Base-by-base conservation (phyloP, 2,888 invertebrate genomes). In the Calephelis perditalis region DNA sequence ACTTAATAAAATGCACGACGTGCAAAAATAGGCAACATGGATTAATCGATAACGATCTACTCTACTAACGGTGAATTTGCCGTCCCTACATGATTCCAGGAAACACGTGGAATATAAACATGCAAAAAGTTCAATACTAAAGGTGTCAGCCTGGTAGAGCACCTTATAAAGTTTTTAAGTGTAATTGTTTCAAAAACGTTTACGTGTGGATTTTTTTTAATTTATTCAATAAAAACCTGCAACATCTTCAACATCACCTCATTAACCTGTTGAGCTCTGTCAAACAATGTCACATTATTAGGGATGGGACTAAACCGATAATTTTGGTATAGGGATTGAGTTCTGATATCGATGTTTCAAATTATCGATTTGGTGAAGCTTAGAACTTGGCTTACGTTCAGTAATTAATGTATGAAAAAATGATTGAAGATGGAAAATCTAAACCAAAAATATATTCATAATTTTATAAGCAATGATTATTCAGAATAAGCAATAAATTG, bases 201-300 rank as follows among this genome's bases (percentile, higher is more conserved):
- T 37, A 11, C 37, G 45, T 46, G 60, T 47, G 35, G 60, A 60
- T 60, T 56, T 60, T 60, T 55, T 8, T 56, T 60, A 60, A 60
- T 60, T 37, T 60, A 60, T 60, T 56, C 56, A 60, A 56, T 46
- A 56, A 60, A 60, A 60, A 60, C 45, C 45, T 7, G 15, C 3
- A 10, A 44, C 55, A 45, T 52, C 35, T 26, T 52, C 35, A 35
- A 52, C 35, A 11, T 52, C 10, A 52, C 52, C 52, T 52, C 10
- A 52, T 52, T 52, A 26, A 52, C 52, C 52, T 52, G 35, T 35
- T 52, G 10, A 52, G 52, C 52, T 12, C 8, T 12, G 26, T 49
- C n/a, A 47, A 49, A 49, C 49, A 26, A 26, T 26, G 8, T 47
- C 7, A 52, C 52, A 52, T 52, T 52, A 35, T 52, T 10, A 26